Percentiles rank a stretch among this genome's conserved stretches.
phyloP scores from a whole-genome alignment of 2,888 invertebrate species.

The Neria commutata region DNA sequence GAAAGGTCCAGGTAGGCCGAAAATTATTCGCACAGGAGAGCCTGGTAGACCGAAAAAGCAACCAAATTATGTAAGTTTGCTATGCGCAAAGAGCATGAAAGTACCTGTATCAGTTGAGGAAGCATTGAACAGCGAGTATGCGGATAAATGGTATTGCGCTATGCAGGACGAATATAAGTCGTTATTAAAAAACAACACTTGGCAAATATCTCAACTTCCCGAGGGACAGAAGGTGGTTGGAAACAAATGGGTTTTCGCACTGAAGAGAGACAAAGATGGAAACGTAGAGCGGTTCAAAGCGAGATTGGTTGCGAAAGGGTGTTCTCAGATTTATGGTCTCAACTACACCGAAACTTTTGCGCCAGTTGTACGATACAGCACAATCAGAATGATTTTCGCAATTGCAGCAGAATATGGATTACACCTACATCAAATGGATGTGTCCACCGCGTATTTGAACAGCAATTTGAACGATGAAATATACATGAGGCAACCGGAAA shows the following conservation, averaged over 20 bases:
- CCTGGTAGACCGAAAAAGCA: slow-evolving; percentile 1
- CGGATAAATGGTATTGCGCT: slow-evolving; percentile 5
- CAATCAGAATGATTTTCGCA: slow-evolving; percentile 16
- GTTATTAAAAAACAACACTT: slow-evolving; percentile 12
- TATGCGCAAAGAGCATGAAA: neutral
- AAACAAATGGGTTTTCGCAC: slow-evolving; percentile 21
- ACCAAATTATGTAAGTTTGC: neutral
- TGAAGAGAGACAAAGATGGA: slow-evolving; percentile 14
- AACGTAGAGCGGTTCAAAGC: slow-evolving; percentile 15
- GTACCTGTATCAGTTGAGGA: neutral
- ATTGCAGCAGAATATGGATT: slow-evolving; percentile 10
- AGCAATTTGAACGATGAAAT: slow-evolving; percentile 10
- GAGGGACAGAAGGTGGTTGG: slow-evolving; percentile 7
- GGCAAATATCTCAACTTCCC: slow-evolving; percentile 18
- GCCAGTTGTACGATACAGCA: slow-evolving; percentile 26
- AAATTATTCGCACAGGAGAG: slow-evolving; percentile 1
- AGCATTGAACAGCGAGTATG: slow-evolving; percentile 1
- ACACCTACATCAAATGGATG: slow-evolving; percentile 19
- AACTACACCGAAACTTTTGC: slow-evolving; percentile 32
- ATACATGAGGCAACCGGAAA: slow-evolving; percentile 15
- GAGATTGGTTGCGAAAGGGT: slow-evolving; percentile 25
- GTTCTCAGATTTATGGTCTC: slow-evolving; percentile 27
- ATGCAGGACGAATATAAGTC: slow-evolving; percentile 12
- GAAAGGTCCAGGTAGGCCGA: neutral
- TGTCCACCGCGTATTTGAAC: slow-evolving; percentile 15